phyloP scores from a whole-genome alignment of 2,888 invertebrate species.

The Cephus pulcher region DNA sequence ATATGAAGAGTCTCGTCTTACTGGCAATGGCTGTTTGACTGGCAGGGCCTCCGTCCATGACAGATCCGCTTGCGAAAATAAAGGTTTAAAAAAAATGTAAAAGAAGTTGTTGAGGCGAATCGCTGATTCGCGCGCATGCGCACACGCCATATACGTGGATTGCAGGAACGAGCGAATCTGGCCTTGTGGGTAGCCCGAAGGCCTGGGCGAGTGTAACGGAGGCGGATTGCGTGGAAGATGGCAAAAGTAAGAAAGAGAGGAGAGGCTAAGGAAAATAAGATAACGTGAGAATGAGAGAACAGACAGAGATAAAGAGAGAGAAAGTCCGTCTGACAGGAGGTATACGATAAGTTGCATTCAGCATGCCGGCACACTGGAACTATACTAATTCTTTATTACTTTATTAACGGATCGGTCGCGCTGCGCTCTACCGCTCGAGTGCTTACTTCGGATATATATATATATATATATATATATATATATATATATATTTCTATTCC shows the following conservation, averaged over 20 bases:
- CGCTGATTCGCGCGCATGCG: background rate
- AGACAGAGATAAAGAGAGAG: constrained; percentile 6
- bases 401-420: background rate
- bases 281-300: background rate
- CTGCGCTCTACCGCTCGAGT: background rate
- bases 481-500: background rate
- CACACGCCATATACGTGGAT: background rate
- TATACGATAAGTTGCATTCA: constrained; percentile 11
- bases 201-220: background rate
- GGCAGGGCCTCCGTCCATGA: constrained; percentile 49
- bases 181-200: background rate
- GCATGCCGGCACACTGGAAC: background rate
- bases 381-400: constrained; percentile 4
- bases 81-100: background rate
- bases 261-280: background rate
- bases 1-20: background rate
- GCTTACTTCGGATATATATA: background rate
- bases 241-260: background rate
- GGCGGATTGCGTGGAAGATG: background rate
- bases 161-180: background rate
- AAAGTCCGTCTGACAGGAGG: constrained; percentile 20
- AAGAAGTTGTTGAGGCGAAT: background rate
- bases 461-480: no score
- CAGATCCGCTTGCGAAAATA: background rate
- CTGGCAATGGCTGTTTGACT: constrained; percentile 42